These are phyloP conservation scores for Forbesichthys agassizii DNA, from an alignment of 2,113 vertebrate species.

Conservation along the genomic window DNA sequence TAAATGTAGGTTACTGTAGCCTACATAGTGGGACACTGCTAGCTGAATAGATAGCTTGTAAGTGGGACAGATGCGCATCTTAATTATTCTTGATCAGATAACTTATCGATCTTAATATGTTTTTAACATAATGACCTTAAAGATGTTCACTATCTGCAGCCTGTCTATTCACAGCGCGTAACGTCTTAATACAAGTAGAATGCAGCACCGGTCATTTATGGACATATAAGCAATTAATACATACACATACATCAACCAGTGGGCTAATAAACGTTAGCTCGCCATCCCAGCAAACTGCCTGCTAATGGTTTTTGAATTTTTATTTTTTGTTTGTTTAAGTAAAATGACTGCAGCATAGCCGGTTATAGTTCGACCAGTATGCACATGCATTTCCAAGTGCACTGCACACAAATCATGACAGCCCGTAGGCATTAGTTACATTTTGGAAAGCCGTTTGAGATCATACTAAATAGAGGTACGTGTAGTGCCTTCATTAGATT, in stretches of 20 bases:
- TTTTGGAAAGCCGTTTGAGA: conserved; percentile 21
- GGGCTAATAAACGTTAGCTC: conserved; percentile 2
- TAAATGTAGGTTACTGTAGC: conserved; percentile 16
- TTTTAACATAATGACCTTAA: not conserved
- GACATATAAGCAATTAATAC: conserved; percentile 4
- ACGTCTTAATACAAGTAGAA: not conserved
- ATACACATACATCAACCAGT: conserved; percentile 3
- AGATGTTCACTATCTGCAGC: not conserved
- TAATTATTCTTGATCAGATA: conserved; percentile 28
- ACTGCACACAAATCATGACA: not conserved
- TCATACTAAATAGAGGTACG: conserved; percentile 2
- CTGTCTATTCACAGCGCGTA: not conserved
- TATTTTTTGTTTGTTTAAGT: not conserved
- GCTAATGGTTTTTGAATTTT: not conserved
- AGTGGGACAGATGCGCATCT: conserved; percentile 34
- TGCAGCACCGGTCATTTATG: no score
- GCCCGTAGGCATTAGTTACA: conserved; percentile 3
- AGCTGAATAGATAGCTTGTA: conserved; percentile 23
- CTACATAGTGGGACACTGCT: conserved; percentile 8
- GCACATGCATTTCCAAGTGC: not conserved
- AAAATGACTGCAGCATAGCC: not conserved
- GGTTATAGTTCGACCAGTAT: not conserved
- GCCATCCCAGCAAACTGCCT: not conserved
- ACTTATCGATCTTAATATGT: not conserved
- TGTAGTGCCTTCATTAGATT: conserved; percentile 18